phyloP scores from a whole-genome alignment of 2,113 vertebrate genomes.

The Manacus vitellinus region DNA sequence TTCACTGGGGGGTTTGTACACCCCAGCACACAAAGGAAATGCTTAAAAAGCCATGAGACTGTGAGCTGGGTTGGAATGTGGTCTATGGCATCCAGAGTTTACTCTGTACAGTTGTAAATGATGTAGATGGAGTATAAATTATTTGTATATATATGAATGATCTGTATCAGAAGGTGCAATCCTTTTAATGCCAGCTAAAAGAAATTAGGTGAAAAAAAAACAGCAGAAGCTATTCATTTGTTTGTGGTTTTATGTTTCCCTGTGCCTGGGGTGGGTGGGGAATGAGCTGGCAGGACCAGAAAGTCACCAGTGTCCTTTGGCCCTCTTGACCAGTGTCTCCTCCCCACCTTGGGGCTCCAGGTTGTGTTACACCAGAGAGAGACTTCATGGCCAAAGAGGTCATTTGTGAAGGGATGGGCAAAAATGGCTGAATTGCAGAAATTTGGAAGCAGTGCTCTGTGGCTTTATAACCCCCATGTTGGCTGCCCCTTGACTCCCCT shows the following conservation, averaged over 20 bases:
- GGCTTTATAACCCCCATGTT: background rate
- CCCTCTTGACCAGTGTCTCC: background rate
- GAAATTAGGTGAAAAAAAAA: accelerated
- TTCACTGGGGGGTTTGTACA: background rate
- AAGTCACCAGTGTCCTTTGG: background rate
- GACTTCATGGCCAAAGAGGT: background rate
- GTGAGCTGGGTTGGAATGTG: accelerated
- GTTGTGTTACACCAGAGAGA: background rate
- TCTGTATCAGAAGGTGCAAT: background rate
- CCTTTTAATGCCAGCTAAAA: background rate
- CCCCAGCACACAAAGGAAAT: background rate
- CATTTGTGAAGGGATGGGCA: background rate
- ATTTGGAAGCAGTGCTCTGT: background rate
- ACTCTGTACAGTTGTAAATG: constrained; percentile 35
- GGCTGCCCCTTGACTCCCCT: background rate
- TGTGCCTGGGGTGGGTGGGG: background rate
- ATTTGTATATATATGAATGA: constrained; percentile 38
- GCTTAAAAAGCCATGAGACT: background rate
- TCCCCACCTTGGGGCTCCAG: background rate
- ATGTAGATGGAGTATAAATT: constrained; percentile 55
- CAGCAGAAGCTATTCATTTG: background rate
- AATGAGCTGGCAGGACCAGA: background rate
- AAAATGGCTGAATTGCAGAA: background rate
- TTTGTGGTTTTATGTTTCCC: background rate
- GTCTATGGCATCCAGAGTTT: background rate